These are phyloP conservation scores for Myotis davidii DNA, from an alignment of 2,113 vertebrate species.

Conservation along the genomic window DNA sequence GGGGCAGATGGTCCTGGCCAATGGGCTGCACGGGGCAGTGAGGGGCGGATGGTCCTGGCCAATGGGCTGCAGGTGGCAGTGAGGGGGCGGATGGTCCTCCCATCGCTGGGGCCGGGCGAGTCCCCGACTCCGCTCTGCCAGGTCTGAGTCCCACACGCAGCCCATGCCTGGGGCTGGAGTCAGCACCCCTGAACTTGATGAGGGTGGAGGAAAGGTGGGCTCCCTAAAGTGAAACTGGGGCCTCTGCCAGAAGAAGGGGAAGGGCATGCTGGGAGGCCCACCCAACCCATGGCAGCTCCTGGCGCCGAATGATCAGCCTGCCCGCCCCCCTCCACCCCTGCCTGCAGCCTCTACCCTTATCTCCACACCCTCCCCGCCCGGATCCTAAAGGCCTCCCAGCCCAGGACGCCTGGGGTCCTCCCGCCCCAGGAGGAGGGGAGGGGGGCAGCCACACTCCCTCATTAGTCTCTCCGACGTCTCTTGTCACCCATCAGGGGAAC, in stretches of 20 bases:
- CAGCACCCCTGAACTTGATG: not conserved
- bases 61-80: no score
- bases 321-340: not conserved
- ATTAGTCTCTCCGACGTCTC: constrained; percentile 87
- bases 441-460: constrained; percentile 81
- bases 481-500: constrained; percentile 89
- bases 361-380: constrained; percentile 57
- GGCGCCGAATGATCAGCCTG: not conserved
- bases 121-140: no score
- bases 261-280: not conserved
- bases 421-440: constrained; percentile 83
- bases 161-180: no score
- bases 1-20: no score
- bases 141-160: not conserved
- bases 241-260: not conserved
- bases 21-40: not conserved
- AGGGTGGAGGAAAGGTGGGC: not conserved
- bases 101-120: not conserved
- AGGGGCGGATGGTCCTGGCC: not conserved
- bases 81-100: no score
- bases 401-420: constrained; percentile 77
- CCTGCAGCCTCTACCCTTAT: not conserved
- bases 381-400: constrained; percentile 80
- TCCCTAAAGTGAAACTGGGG: not conserved
- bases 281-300: not conserved